A percentile compares a stretch with the other conserved stretches of the same genome.
These are phyloP conservation scores for Lasius fuliginosus DNA, from an alignment of 2,888 invertebrate genomes.

Conservation along the genomic window DNA sequence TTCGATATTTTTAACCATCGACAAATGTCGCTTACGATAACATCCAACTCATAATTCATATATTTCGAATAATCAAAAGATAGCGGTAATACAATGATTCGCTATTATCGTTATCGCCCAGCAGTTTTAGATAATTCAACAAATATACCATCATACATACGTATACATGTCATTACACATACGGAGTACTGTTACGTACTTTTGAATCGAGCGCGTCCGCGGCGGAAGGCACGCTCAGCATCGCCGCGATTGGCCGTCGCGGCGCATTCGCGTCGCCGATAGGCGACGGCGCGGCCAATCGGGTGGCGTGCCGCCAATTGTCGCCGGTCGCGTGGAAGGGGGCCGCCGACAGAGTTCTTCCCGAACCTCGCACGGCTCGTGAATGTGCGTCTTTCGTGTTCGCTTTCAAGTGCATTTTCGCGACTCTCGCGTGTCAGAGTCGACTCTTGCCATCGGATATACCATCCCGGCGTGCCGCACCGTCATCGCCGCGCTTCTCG, in stretches of 20 bases:
- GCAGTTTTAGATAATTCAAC: constrained; percentile 2
- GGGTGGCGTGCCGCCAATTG: constrained; percentile 62
- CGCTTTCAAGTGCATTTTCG: constrained; percentile 58
- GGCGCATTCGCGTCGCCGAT: constrained; percentile 57
- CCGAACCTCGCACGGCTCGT: constrained; percentile 66
- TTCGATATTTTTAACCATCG: background rate
- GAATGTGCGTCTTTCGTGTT: constrained; percentile 62
- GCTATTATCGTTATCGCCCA: constrained; percentile 6
- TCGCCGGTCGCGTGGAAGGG: constrained; percentile 68
- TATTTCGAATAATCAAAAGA: background rate
- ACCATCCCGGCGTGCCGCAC: background rate
- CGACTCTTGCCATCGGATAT: background rate
- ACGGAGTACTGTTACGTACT: background rate
- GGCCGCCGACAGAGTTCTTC: constrained; percentile 79
- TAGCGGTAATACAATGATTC: background rate
- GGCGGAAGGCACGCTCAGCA: constrained; percentile 37
- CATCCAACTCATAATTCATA: background rate
- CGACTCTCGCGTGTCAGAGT: background rate
- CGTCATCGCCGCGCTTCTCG: background rate
- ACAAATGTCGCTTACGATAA: background rate
- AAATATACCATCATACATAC: background rate
- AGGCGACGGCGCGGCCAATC: constrained; percentile 73
- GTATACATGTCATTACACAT: no score
- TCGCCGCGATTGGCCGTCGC: constrained; percentile 67
- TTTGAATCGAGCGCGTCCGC: constrained; percentile 64